Evolutionary conservation across 23 tunicate genomes (phyloP), one percentile per base, ranked within the genome.

Genomic region (Ascidia mentula): DNA sequence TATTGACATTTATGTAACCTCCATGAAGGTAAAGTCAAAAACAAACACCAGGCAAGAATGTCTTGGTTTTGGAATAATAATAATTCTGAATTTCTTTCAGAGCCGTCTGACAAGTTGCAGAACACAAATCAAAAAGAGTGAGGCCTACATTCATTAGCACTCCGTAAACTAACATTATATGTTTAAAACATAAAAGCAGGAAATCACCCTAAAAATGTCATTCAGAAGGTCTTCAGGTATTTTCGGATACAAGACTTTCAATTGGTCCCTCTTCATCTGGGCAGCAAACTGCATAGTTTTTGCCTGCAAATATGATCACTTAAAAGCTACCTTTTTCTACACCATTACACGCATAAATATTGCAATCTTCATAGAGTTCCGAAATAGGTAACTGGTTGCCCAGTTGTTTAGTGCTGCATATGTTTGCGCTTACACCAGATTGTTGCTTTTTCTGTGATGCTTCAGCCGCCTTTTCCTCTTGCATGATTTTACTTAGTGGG

Each of bases 391-490:
- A 22, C 22, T 53, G 65, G 22, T 53, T n/a, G 0, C 65, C 0
- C 24, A n/a, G n/a, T 53, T 22, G 22, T 24, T 53, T 53, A 24
- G n/a, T 53, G n/a, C n/a, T 0, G 30, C n/a, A 31, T 22, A 0
- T 18, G 18, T 70, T 70, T 24, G 20, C n/a, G 31, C 37, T 69
- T 84, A 84, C 88, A 45, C 40, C 18, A 20, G 69, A 36, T 12
- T 37, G 9, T 53, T 85, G 89, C 13, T 82, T 36, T 26, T 85
- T 35, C 35, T 45, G 83, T 0, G 89, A 78, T 24, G 69, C 59
- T 6, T 37, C 79, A 42, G 89, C 89, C 7, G 83, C 89, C 20
- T 33, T 78, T 40, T 85, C 89, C 46, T 85, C 89, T 12, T 35
- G 20, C 79, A 85, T 85, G 9, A 85, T 85, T 34, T 78, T 34